Evolutionary conservation across 1,140 invertebrate genomes (phyloP), one percentile per base, ranked within the genome.

Genomic region (Drosophila athabasca): DNA sequence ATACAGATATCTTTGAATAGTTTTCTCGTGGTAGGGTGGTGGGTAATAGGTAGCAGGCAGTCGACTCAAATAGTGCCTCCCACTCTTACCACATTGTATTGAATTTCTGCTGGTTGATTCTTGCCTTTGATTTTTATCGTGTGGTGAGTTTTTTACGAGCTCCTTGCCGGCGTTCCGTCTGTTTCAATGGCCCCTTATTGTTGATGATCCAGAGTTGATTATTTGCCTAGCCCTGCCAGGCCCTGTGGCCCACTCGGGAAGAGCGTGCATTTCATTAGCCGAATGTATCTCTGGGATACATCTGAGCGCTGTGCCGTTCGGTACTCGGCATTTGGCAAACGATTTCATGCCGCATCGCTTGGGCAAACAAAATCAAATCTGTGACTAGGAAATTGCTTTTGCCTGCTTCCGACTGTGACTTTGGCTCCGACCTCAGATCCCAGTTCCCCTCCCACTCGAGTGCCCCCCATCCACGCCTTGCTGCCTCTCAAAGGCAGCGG

Each of bases 191-290:
- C n/a, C 65, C 65, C 67, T 69, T 61, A 80, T 84, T 85, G 80
- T 84, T 78, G 61, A 65, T 61, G 35, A 17, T 24, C 43, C 39
- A 35, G 13, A 60, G 44, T 70, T 71, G 76, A 65, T 79, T 79
- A 77, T 82, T 82, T 82, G 71, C 54, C 62, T 44, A 71, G 59
- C 44, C 58, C 44, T 50, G 45, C 39, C 19, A 15, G 15, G 13
- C 8, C 29, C 19, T 13, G 35, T 11, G 19, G n/a, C 11, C 48
- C 58, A 35, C 44, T 55, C 72, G n/a, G 44, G 19, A 39, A 31
- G 54, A 75, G 53, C 76, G 60, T 78, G 79, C 80, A 84, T 83
- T 83, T 83, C 79, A 83, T 83, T 83, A 83, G 80, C 80, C 71
- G 54, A 73, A 64, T 83, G 80, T 83, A 83, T 83, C 65, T 72